Evolutionary conservation across 1,140 invertebrate species (phyloP), one percentile per base, ranked within the genome.

Genomic region (Meloidogyne chitwoodi): DNA sequence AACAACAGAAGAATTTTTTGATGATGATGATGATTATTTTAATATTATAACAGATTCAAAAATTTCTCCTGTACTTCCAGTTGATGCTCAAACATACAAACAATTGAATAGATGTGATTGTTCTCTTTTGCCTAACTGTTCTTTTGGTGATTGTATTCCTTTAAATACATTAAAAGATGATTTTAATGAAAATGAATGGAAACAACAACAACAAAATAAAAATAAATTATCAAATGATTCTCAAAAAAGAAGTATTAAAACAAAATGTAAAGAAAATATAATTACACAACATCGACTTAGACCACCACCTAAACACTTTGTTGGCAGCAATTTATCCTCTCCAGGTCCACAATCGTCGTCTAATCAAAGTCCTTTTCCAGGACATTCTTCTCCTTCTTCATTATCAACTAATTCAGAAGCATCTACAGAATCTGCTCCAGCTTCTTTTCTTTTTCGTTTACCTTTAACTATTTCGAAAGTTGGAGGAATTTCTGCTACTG

Each of bases 381-480:
- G 56, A 19, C 14, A 27, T 27, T 24, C 66, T 24, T 34, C 22
- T 68, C 12, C 72, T 26, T 10, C 56, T 14, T 34, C 29, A 26
- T 56, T 34, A 14, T 44, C 67, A n/a, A 16, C 67, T 5, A 44
- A 2, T 16, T 65, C 64, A 1, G 38, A 68, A 12, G 34, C 67
- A n/a, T 26, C 67, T 26, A 44, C 38, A 68, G 29, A 38, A 68
- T 27, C 22, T 31, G 29, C 26, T 24, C 26, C 29, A 34, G 38
- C 26, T n/a, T 73, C 22, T 62, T 27, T 44, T 14, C 12, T 76
- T 61, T 79, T 48, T 41, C 38, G 31, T 14, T 61, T 63, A 27
- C 75, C 61, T 19, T 31, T 76, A 38, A 68, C 41, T 34, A 77
- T 68, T 41, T n/a, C n/a, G 8, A 48, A 79, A 27, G 31, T 68